phyloP scores from a whole-genome alignment of 1,140 invertebrate genomes.

The Ganaspis sp. region DNA sequence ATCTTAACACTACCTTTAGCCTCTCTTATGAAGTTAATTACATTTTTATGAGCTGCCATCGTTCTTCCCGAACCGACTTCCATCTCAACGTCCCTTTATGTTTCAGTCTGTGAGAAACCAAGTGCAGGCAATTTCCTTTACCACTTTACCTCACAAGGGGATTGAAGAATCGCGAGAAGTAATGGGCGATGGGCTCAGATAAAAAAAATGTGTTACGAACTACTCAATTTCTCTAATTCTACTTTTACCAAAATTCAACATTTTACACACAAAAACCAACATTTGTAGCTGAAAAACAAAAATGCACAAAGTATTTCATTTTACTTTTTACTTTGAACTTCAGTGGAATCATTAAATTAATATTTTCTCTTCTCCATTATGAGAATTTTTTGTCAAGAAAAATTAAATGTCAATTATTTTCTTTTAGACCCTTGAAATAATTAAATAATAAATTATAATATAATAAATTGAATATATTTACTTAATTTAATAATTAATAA shows the following conservation, averaged over 20 bases:
- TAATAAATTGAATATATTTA: no score
- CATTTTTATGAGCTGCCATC: conserved; percentile 60
- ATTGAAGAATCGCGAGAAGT: conserved; percentile 36
- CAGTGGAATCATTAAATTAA: no score
- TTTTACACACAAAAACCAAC: neutral
- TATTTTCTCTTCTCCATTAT: no score
- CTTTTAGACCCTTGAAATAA: no score
- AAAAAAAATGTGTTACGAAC: neutral
- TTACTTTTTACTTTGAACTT: no score
- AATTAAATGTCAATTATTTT: no score
- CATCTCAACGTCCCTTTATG: conserved; percentile 34
- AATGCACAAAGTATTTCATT: no score
- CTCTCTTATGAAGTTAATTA: conserved; percentile 61
- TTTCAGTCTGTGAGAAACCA: conserved; percentile 46
- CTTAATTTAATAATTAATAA: no score
- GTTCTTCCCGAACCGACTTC: conserved; percentile 44
- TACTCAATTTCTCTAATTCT: neutral
- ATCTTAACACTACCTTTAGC: conserved; percentile 7
- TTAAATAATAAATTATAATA: no score
- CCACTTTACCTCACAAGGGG: conserved; percentile 37
- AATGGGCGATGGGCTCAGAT: conserved; percentile 7
- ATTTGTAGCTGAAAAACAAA: no score
- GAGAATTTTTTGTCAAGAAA: no score
- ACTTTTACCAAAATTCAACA: neutral
- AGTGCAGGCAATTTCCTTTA: conserved; percentile 44